Percentiles rank a stretch among this genome's conserved stretches.
Conservation (phyloP, 2,113 vertebrate species). For the Malaclemys terrapin region DNA sequence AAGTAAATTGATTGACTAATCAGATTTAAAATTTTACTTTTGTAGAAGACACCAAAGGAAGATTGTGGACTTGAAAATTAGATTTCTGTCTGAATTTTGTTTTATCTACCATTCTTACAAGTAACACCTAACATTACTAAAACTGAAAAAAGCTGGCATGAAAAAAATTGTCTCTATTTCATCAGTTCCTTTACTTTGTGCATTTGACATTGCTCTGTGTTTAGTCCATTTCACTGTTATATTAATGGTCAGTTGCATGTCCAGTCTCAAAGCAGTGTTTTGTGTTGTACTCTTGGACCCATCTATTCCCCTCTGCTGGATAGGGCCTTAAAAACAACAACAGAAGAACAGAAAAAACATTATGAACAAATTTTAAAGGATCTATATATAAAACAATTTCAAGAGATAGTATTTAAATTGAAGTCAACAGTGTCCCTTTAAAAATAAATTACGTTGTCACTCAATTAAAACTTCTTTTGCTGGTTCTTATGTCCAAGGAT, state of each 20-base stretch:
- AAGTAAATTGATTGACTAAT: not conserved
- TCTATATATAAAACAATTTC: not conserved
- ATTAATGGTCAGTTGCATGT: not conserved
- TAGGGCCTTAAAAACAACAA: not conserved
- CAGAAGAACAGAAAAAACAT: not conserved
- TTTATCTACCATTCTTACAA: not conserved
- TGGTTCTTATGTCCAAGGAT: not conserved
- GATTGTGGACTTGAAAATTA: not conserved
- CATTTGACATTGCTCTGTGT: not conserved
- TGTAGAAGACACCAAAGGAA: not conserved
- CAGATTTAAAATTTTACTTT: not conserved
- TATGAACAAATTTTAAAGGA: not conserved
- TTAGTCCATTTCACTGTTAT: not conserved
- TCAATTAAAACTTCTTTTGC: not conserved
- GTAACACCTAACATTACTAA: not conserved
- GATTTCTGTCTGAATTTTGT: not conserved
- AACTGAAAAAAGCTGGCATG: not conserved
- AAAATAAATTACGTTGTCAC: conserved; percentile 30
- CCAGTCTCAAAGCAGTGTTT: not conserved
- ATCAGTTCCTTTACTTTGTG: not conserved
- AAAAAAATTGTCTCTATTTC: not conserved
- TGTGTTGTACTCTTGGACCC: not conserved
- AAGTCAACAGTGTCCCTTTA: not conserved
- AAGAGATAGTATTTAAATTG: conserved; percentile 15
- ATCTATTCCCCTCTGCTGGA: not conserved